Base-by-base conservation (phyloP, 1,140 invertebrate genomes). In the Cylas formicarius region DNA sequence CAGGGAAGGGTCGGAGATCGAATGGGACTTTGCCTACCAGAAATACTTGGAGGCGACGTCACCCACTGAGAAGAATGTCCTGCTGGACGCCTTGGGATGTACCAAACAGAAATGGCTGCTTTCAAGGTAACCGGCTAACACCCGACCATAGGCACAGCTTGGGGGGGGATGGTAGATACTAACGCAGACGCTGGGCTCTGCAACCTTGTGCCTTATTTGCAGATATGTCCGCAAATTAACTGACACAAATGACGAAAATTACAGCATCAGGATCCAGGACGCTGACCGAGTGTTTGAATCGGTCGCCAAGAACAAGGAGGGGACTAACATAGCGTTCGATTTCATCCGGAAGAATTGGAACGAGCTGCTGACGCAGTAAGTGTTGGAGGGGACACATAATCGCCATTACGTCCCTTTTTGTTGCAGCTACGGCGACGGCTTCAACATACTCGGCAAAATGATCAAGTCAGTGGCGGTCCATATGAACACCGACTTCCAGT, bases 21-120 rank as follows among this genome's bases (percentile, higher is more conserved):
- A 90, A 48, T 96, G 88, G 88, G 67, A 87, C 31, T 90, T 84
- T 67, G 73, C 86, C 3, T 85, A 85, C 68, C 57, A 79, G 18
- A 67, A 81, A 22, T 91, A 86, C 56, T 62, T 74, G 26, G 70
- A 72, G 22, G 72, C 82, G 0, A 78, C 81, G 58, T 77, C 82
- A 5, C 74, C 80, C 0, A 62, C 76, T 2, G 86, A 89, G 40
- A 76, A 81, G 57, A 60, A 65, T 14, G 67, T 69, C 0, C 72
- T 91, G 21, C 61, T 90, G 4, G 63, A 63, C 7, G 74, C 83
- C 2, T 68, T 93, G 22, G 78, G 79, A 8, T 92, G 88, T 58
- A 72, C 75, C 1, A 50, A 72, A 9, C 78, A 87, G 65, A 73
- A 77, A 1, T 87, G 83, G 82, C 59, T 88, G n/a, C 58, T 91